These are phyloP conservation scores for mouse (Mus musculus) DNA, from an alignment of 2,113 vertebrate genomes.

Conservation along the genomic window DNA sequence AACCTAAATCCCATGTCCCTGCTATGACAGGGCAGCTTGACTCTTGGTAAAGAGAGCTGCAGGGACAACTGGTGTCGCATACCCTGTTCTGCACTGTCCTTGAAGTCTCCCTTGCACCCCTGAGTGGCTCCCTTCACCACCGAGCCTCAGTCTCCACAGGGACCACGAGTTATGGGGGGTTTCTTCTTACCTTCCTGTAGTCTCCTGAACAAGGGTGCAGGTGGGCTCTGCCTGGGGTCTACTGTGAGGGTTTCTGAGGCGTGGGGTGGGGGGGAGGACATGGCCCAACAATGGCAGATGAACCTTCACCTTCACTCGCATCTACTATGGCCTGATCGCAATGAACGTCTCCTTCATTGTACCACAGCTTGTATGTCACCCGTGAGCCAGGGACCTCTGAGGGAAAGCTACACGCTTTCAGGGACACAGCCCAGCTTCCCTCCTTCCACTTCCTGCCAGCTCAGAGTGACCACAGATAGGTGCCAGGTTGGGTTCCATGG, in stretches of 20 bases:
- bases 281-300: background rate
- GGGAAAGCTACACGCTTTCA: background rate
- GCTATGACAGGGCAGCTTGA: background rate
- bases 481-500: background rate
- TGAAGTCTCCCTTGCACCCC: too few species aligned
- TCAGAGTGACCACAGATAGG: background rate
- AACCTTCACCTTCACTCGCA: too few species aligned
- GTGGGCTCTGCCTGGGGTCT: background rate
- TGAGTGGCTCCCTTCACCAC: background rate
- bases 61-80: background rate
- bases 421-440: too few species aligned
- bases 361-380: background rate
- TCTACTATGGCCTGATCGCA: background rate
- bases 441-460: background rate
- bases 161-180: background rate
- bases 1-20: background rate
- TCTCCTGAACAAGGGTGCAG: background rate
- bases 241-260: background rate
- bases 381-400: background rate
- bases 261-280: background rate
- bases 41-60: background rate
- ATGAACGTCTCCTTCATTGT: background rate
- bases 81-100: background rate
- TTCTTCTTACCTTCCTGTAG: background rate
- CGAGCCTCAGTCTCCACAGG: background rate